Evolutionary conservation across 2,888 invertebrate genomes (phyloP).

Genomic region (Trissoscelio sp.): DNA sequence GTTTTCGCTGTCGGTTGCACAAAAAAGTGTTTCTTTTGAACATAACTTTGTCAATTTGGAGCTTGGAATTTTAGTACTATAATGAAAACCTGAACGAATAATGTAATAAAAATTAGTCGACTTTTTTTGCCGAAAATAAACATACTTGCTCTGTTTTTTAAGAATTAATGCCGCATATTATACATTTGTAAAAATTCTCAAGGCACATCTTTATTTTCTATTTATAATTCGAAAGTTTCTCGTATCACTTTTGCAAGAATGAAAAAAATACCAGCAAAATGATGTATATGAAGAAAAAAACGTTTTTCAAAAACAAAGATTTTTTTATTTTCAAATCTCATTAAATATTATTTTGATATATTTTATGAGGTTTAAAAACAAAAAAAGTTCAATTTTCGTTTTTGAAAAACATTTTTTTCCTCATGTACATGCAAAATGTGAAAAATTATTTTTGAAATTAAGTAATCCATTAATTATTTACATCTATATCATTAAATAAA

Average conservation of each 20-base stretch:
- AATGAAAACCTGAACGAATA: not conserved
- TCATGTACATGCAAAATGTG: too few relatives aligned
- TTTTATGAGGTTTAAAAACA: too few relatives aligned
- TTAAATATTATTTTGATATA: too few relatives aligned
- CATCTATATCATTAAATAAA: conserved; percentile 1
- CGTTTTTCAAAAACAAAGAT: too few relatives aligned
- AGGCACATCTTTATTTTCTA: conserved; percentile 11
- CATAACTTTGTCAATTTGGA: conserved; percentile 6
- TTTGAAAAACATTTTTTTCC: too few relatives aligned
- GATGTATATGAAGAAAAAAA: too few relatives aligned
- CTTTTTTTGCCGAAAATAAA: conserved; percentile 23
- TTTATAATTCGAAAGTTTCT: not conserved
- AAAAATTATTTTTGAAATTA: not conserved
- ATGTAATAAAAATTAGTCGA: not conserved
- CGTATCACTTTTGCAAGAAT: not conserved
- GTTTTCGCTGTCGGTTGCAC: too few relatives aligned
- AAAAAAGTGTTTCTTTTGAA: conserved; percentile 2
- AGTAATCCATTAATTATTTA: not conserved
- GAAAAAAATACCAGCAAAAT: too few relatives aligned
- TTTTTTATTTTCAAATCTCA: too few relatives aligned
- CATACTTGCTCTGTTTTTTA: conserved; percentile 2
- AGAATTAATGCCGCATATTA: conserved; percentile 50
- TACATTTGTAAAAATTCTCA: conserved; percentile 13
- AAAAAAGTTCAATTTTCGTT: too few relatives aligned
- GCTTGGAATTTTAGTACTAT: not conserved